Base-by-base conservation (phyloP, 53 echinoderm and acorn worm genomes). In the Temnopleurus reevesii region DNA sequence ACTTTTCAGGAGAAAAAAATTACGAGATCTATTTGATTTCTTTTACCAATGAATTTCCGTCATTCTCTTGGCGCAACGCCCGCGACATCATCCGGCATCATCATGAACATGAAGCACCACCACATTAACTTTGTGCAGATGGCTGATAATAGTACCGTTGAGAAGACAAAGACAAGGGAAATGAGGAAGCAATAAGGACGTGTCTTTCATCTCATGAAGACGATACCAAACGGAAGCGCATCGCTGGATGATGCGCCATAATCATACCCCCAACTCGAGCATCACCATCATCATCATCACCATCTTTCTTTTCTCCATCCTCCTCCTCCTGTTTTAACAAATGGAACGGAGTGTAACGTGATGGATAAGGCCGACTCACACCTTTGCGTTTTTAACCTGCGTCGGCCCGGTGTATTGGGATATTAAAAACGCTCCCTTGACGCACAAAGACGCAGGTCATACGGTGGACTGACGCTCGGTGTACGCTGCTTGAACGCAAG, bases 311-410 rank as follows among this genome's bases (percentile, higher is more conserved):
- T 0, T 26, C n/a, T 51, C 80, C 45, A 31, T 33, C 10, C 46
- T 26, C n/a, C n/a, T 77, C 47, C 31, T 83, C 55, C 30, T 83
- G 83, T 83, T 83, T 83, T 30, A 83, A 83, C 83, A 83, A 83
- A 55, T 83, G 83, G 53, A 53, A 12, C 56, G 17, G 55, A 83
- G 83, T 83, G 83, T 83, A 55, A 83, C 55, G 38, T 83, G 83
- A 83, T 36, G 56, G 23, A 49, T n/a, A n/a, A n/a, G n/a, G n/a
- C n/a, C n/a, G n/a, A n/a, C n/a, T n/a, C n/a, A n/a, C n/a, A n/a
- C n/a, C n/a, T n/a, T n/a, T n/a, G n/a, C n/a, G n/a, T n/a, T n/a
- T n/a, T n/a, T n/a, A n/a, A n/a, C n/a, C n/a, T n/a, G n/a, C n/a
- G n/a, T n/a, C n/a, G n/a, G n/a, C n/a, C n/a, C n/a, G n/a, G n/a